These are phyloP conservation scores for Marisa cornuarietis DNA, from an alignment of 1,140 invertebrate species.

Conservation along the genomic window DNA sequence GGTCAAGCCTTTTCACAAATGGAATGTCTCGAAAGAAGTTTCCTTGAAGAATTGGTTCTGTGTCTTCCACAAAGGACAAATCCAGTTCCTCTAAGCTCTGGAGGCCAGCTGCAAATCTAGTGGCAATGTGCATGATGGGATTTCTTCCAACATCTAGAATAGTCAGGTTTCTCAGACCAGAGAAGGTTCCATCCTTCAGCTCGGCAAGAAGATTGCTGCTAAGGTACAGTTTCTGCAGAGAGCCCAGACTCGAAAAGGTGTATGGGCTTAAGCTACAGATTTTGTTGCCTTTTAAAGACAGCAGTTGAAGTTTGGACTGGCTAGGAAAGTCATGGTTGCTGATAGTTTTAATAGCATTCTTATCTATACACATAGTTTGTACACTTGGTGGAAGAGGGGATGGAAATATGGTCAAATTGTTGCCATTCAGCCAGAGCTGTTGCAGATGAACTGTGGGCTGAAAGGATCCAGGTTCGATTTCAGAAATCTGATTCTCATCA, in stretches of 20 bases:
- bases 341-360: constrained; percentile 69
- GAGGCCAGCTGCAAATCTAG: constrained; percentile 76
- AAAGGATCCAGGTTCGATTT: constrained; percentile 82
- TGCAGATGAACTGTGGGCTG: constrained; percentile 78
- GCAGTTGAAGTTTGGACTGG: constrained; percentile 34
- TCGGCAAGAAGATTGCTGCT: constrained; percentile 62
- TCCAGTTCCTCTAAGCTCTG: constrained; percentile 74
- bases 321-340: constrained; percentile 58
- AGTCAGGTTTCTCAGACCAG: constrained; percentile 72
- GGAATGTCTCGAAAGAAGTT: constrained; percentile 67
- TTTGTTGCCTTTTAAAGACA: constrained; percentile 43
- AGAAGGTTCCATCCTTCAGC: constrained; percentile 58
- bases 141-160: constrained; percentile 66
- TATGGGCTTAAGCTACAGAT: constrained; percentile 30
- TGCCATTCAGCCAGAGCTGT: constrained; percentile 32
- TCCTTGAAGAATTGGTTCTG: constrained; percentile 65
- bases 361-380: constrained; percentile 79
- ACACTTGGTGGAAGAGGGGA: constrained; percentile 76
- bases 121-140: constrained; percentile 65
- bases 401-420: constrained; percentile 73
- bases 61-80: constrained; percentile 73
- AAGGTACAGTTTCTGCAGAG: constrained; percentile 68
- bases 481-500: constrained; percentile 78
- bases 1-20: constrained; percentile 75
- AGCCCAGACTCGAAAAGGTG: constrained; percentile 32